Evolutionary conservation across 35 echinoderm and acorn worm genomes (phyloP).

Genomic region (Lytechinus pictus): DNA sequence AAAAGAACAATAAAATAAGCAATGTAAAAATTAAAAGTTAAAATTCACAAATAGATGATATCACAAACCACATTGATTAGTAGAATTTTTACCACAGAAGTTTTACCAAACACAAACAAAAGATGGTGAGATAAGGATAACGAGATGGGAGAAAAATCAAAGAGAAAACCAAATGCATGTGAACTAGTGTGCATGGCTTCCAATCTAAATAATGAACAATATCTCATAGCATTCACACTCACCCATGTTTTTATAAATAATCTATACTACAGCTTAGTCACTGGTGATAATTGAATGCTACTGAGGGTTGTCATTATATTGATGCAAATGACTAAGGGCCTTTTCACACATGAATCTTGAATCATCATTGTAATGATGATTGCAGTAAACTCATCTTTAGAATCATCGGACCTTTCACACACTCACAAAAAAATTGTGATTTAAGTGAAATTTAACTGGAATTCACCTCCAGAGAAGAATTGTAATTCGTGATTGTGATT

Average conservation of each 20-base stretch:
- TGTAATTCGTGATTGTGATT: no score
- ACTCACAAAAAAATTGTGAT: no score
- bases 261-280: background rate
- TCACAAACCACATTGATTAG: background rate
- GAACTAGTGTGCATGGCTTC: background rate
- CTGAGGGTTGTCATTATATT: no score
- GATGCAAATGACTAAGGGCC: no score
- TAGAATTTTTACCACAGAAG: background rate
- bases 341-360: no score
- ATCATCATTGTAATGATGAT: no score
- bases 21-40: background rate
- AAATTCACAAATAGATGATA: background rate
- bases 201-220: background rate
- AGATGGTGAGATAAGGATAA: background rate
- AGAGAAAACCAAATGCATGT: background rate
- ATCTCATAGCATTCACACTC: background rate
- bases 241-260: background rate
- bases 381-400: no score
- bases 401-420: no score
- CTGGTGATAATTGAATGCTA: background rate
- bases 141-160: slow-evolving; percentile 1
- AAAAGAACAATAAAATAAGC: background rate
- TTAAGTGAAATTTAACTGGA: no score
- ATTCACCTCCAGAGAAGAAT: no score
- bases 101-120: background rate